Percentiles rank a stretch among this genome's conserved stretches.
Evolutionary conservation across 2,113 vertebrate species (phyloP).

Genomic region (Cephalopterus ornatus): DNA sequence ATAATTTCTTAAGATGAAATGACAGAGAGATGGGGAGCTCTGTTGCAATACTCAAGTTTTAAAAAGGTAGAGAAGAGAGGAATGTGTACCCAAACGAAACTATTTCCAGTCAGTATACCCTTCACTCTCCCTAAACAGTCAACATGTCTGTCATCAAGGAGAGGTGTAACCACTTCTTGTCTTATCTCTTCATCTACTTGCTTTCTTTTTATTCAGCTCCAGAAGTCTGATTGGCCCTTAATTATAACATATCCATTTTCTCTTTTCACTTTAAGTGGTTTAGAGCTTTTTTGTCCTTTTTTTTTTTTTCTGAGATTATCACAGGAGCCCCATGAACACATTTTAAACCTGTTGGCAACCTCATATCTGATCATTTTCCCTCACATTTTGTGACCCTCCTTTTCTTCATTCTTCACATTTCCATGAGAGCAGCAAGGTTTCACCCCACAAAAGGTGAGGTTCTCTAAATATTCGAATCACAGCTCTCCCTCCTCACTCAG

Average conservation of each 20-base stretch:
- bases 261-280: neutral
- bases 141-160: neutral
- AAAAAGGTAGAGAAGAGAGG: neutral
- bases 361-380: neutral
- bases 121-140: neutral
- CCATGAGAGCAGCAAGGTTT: neutral
- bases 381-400: neutral
- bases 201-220: neutral
- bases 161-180: neutral
- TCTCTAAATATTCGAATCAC: neutral
- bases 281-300: neutral
- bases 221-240: neutral
- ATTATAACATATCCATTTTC: conserved; percentile 29
- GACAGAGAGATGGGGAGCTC: neutral
- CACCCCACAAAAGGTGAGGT: neutral
- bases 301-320: neutral
- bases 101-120: neutral
- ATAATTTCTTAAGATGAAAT: neutral
- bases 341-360: neutral
- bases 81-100: neutral
- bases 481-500: neutral
- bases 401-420: neutral
- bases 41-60: neutral
- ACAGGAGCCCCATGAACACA: neutral
- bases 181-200: neutral